Percentiles rank a stretch among this genome's conserved stretches.
Evolutionary conservation across 1,140 invertebrate species (phyloP).

Genomic region (Drosophila pachea): DNA sequence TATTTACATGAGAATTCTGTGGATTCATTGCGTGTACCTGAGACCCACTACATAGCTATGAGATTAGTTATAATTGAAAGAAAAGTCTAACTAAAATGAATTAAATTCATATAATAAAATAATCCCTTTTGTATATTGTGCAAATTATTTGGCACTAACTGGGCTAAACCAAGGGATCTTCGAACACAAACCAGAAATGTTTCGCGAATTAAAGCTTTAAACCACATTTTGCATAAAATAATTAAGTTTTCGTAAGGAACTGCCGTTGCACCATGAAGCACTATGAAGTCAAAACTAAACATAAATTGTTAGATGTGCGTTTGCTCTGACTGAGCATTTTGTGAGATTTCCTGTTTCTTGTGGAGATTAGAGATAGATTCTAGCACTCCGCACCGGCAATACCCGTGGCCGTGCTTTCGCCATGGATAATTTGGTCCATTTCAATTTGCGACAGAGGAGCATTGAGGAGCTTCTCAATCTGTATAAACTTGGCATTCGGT

Average conservation of each 20-base stretch:
- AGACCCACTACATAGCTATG: constrained; percentile 40
- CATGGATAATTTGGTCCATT: constrained; percentile 73
- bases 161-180: constrained; percentile 18
- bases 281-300: constrained; percentile 6
- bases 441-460: constrained; percentile 66
- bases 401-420: constrained; percentile 59
- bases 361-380: background rate
- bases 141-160: constrained; percentile 46
- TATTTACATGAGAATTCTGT: constrained; percentile 25
- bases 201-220: constrained; percentile 55
- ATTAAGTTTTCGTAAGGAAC: constrained; percentile 66
- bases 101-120: background rate
- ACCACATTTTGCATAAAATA: constrained; percentile 38
- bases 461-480: constrained; percentile 66
- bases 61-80: no score
- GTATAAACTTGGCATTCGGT: constrained; percentile 65
- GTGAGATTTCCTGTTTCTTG: constrained; percentile 1
- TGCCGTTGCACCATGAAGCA: constrained; percentile 56
- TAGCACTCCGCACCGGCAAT: constrained; percentile 62
- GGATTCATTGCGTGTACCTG: constrained; percentile 47
- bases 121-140: constrained; percentile 31
- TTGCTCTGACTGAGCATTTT: constrained; percentile 39
- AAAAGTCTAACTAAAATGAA: background rate
- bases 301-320: background rate
- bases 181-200: constrained; percentile 18